A percentile compares a stretch with the other conserved stretches of the same genome.
These are phyloP conservation scores for Scolopax bukidnonensis DNA, from an alignment of 2,797 vertebrate genomes.

Conservation along the genomic window DNA sequence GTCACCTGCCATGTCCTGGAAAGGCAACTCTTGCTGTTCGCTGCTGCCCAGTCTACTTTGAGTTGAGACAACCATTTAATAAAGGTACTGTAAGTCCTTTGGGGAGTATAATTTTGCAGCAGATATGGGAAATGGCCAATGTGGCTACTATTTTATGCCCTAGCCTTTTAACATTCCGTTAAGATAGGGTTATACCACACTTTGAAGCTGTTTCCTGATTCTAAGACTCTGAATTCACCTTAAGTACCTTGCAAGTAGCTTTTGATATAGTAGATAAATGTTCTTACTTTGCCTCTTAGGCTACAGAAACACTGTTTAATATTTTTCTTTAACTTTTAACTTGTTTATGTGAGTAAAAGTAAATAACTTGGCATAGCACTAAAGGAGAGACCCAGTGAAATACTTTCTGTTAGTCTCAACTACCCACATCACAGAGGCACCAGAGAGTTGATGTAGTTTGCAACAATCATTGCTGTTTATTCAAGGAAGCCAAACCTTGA, in stretches of 20 bases:
- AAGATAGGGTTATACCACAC: background rate
- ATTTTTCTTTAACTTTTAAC: background rate
- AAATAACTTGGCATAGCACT: background rate
- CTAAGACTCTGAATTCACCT: background rate
- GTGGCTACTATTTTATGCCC: background rate
- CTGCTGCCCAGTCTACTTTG: slow-evolving; percentile 94
- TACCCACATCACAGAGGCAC: background rate
- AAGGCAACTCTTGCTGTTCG: slow-evolving; percentile 96
- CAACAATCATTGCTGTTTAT: background rate
- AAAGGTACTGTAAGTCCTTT: slow-evolving; percentile 56
- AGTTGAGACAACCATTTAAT: slow-evolving; percentile 79
- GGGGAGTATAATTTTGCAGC: background rate
- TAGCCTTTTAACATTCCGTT: background rate
- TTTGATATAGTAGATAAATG: background rate
- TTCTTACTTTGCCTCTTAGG: background rate
- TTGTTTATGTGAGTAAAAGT: background rate
- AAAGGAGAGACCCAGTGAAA: background rate
- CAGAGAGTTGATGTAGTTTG: background rate
- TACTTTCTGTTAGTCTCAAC: background rate
- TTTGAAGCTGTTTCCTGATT: background rate
- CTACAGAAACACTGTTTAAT: background rate
- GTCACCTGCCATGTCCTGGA: slow-evolving; percentile 91
- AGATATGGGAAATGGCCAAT: background rate
- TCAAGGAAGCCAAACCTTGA: background rate
- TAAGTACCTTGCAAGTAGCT: background rate